Evolutionary conservation across 2,113 vertebrate genomes (phyloP), one percentile per base, ranked within the genome.

Genomic region (Grallaria varia): DNA sequence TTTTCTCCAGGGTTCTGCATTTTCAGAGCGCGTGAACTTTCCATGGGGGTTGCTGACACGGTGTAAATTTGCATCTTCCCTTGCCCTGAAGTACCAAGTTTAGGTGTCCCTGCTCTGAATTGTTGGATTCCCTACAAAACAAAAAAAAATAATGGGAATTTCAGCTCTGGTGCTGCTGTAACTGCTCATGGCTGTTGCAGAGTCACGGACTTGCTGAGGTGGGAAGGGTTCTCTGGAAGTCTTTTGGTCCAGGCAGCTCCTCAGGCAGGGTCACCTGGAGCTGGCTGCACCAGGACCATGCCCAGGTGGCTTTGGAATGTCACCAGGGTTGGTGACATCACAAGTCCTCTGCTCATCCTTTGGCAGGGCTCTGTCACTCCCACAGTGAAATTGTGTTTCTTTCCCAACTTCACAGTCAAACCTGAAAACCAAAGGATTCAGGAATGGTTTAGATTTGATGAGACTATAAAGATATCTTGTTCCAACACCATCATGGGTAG

Each of bases 1-100:
- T 97, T 93, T 94, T 90, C 96, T 96, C 55, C 79, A 30, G 88
- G 72, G 72, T 66, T 42, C 68, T 66, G 59, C 4, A 5, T 55
- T 71, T 72, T 80, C 83, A 92, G 23, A 47, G 30, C 49, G 3
- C 37, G 63, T 45, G 60, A 1, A 45, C 66, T 45, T 79, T n/a
- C 84, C 4, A 0, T 20, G 37, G 80, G 25, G 45, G n/a, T 77
- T 93, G 79, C 75, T 88, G 94, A 33, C 72, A 66, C 7, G 2
- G 44, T 80, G 42, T 44, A 39, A 63, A 92, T 89, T 92, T 62
- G 14, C 67, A 39, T 90, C 76, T 10, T 84, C 10, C 66, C 23
- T 64, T 90, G 42, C 59, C 52, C 64, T 67, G 42, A 13, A 50
- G 72, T 45, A 12, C 23, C 55, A 64, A 2, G 12, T 66, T 80